A percentile compares a stretch with the other conserved stretches of the same genome.
These are phyloP conservation scores for Carduelis carduelis DNA, from an alignment of 2,797 vertebrate genomes.

Conservation along the genomic window DNA sequence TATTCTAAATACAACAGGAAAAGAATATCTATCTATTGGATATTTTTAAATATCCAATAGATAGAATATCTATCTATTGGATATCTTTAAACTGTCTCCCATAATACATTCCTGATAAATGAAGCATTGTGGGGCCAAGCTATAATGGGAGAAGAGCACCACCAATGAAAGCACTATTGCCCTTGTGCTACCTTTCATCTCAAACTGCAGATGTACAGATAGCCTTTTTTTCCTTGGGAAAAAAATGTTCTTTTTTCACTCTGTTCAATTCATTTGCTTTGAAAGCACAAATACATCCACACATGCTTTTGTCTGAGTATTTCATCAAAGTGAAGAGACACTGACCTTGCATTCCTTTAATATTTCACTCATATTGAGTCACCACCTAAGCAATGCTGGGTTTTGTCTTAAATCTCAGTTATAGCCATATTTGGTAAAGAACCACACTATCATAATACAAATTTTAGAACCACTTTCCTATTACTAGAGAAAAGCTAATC, in stretches of 20 bases:
- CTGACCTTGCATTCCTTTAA: not conserved
- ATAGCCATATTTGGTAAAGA: not conserved
- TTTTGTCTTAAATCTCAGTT: conserved; percentile 9
- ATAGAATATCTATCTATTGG: conserved; percentile 61
- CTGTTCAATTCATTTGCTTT: not conserved
- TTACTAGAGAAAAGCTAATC: not conserved
- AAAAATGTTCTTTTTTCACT: not conserved
- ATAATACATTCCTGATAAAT: conserved; percentile 62
- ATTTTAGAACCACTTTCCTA: not conserved
- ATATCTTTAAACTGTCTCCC: conserved; percentile 61
- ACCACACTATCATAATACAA: not conserved
- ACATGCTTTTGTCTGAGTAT: not conserved
- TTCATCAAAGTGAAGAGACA: conserved; percentile 19
- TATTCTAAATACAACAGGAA: conserved; percentile 62
- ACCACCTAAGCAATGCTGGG: not conserved
- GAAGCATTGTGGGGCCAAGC: not conserved
- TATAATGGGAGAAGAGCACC: conserved; percentile 5
- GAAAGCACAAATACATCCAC: not conserved
- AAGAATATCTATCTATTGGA: conserved; percentile 60
- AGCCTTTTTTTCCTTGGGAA: not conserved
- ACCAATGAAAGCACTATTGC: conserved; percentile 38
- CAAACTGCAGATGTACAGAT: not conserved
- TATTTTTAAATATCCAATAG: conserved; percentile 56
- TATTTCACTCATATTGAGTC: conserved; percentile 14
- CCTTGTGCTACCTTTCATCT: conserved; percentile 8